phyloP scores from a whole-genome alignment of 2,888 invertebrate species.

The Tetrapedia diversipes region DNA sequence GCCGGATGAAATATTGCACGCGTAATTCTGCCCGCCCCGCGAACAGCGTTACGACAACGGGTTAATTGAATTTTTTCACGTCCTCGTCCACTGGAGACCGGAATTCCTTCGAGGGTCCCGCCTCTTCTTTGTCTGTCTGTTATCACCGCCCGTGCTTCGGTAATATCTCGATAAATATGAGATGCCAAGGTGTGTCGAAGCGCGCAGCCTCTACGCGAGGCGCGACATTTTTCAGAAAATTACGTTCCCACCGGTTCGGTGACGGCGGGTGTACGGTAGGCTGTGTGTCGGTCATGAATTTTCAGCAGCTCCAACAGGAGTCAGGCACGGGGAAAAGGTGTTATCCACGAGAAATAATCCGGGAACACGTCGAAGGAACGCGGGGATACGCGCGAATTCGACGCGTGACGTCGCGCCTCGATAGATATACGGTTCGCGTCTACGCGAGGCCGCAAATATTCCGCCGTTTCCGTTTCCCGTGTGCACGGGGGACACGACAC shows the following conservation, averaged over 20 bases:
- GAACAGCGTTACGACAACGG: neutral
- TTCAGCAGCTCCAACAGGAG: neutral
- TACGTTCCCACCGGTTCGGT: neutral
- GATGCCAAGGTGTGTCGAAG: neutral
- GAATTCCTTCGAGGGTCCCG: slow-evolving; percentile 8
- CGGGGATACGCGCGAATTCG: slow-evolving; percentile 38
- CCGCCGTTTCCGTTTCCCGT: slow-evolving; percentile 36
- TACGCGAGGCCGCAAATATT: slow-evolving; percentile 40
- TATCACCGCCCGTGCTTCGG: neutral
- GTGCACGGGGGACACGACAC: slow-evolving; percentile 46
- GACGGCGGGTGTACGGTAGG: neutral
- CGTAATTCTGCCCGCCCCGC: neutral
- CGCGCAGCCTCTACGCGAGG: neutral
- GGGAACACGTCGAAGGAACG: slow-evolving; percentile 42
- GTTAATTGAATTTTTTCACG: slow-evolving; percentile 36
- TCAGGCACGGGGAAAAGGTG: neutral
- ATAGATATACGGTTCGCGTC: slow-evolving; percentile 65
- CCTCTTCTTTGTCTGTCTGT: neutral
- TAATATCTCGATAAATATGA: slow-evolving; percentile 18
- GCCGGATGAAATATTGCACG: slow-evolving; percentile 11
- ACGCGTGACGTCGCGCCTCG: slow-evolving; percentile 31
- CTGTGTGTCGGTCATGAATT: slow-evolving; percentile 13
- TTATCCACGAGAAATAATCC: slow-evolving; percentile 47
- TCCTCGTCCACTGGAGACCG: neutral
- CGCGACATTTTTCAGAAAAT: slow-evolving; percentile 2